Conservation (phyloP, 2,797 vertebrate species). For the Calcarius lapponicus region DNA sequence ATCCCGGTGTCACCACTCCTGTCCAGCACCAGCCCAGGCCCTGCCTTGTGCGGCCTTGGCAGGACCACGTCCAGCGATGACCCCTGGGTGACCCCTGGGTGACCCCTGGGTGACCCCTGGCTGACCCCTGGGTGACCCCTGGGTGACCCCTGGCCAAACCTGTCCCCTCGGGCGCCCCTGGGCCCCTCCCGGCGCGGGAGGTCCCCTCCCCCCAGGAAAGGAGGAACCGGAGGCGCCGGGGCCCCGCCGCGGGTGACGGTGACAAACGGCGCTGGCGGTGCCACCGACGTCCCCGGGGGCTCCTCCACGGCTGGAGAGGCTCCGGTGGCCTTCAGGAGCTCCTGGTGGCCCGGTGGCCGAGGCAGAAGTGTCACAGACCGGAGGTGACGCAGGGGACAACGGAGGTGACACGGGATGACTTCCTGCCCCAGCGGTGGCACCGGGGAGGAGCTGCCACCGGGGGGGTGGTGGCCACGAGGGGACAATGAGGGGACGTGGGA, state of each 20-base stretch:
- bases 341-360: not conserved
- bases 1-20: not conserved
- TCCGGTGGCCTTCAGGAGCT: not conserved
- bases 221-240: not conserved
- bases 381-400: not conserved
- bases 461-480: not conserved
- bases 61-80: accelerated
- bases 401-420: not conserved
- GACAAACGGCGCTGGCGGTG: not conserved
- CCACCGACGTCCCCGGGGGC: not conserved
- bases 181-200: accelerated
- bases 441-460: not conserved
- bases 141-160: not conserved
- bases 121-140: not conserved
- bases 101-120: not conserved
- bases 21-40: not conserved
- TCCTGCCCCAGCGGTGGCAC: accelerated
- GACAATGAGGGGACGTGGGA: not conserved
- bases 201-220: not conserved
- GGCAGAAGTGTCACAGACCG: not conserved
- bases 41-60: not conserved
- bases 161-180: accelerated
- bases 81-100: not conserved
- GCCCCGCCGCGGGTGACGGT: not conserved
- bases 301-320: no score